These are phyloP conservation scores for Eupithecia tripunctaria DNA, from an alignment of 2,888 invertebrate species.

Conservation along the genomic window DNA sequence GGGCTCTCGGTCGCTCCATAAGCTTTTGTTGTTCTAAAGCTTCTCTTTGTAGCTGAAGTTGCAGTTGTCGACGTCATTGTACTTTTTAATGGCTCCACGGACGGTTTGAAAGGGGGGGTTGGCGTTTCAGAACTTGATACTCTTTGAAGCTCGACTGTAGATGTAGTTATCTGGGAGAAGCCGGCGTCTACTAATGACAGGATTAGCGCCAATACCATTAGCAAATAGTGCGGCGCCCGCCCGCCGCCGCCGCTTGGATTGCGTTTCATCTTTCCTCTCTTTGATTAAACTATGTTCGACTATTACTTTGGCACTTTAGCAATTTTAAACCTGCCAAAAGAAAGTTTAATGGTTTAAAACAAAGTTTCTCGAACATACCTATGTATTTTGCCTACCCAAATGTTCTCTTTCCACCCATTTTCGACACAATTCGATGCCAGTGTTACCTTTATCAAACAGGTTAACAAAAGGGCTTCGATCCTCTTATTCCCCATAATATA, in stretches of 20 bases:
- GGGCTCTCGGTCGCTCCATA: constrained; percentile 64
- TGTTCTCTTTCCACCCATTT: background rate
- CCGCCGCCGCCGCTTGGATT: constrained; percentile 49
- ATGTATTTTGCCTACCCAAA: background rate
- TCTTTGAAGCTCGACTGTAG: constrained; percentile 61
- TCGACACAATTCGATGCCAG: constrained; percentile 13
- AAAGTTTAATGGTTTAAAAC: constrained; percentile 16
- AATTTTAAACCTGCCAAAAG: constrained; percentile 33
- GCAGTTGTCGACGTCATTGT: constrained; percentile 62
- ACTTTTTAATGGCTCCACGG: constrained; percentile 63
- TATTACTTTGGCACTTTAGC: constrained; percentile 31
- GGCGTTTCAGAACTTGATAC: constrained; percentile 60
- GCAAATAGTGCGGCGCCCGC: constrained; percentile 53
- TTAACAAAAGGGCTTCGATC: constrained; percentile 32
- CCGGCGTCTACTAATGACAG: constrained; percentile 63
- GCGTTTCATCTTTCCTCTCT: constrained; percentile 41
- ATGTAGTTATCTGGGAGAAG: constrained; percentile 59
- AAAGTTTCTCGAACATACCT: background rate
- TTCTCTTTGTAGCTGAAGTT: constrained; percentile 71
- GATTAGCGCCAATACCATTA: constrained; percentile 61
- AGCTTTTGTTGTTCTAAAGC: constrained; percentile 71
- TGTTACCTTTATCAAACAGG: constrained; percentile 33
- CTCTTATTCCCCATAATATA: constrained; percentile 52
- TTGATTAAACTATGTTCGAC: constrained; percentile 23
- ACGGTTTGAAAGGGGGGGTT: constrained; percentile 53